These are phyloP conservation scores for Drosophila santomea DNA, from an alignment of 1,140 invertebrate genomes.

Conservation along the genomic window DNA sequence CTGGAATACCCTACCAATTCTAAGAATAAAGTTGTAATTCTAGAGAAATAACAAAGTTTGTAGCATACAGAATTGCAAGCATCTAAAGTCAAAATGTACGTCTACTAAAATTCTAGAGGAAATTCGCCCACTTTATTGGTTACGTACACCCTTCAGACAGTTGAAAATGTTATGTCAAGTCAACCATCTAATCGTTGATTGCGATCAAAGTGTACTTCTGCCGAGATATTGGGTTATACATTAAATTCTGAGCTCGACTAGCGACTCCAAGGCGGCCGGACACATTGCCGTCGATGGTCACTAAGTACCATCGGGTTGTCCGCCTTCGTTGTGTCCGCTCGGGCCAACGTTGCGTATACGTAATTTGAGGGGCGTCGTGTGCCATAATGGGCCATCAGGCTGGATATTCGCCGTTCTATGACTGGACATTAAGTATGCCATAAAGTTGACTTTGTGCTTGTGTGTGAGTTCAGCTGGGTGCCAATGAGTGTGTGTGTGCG, in stretches of 20 bases:
- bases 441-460: conserved; percentile 65
- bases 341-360: conserved; percentile 55
- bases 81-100: no score
- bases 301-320: conserved; percentile 33
- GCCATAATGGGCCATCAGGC: conserved; percentile 75
- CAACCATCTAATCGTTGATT: conserved; percentile 67
- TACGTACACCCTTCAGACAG: not conserved
- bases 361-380: conserved; percentile 77
- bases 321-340: conserved; percentile 9
- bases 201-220: conserved; percentile 72
- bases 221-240: conserved; percentile 58
- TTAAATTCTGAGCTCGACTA: conserved; percentile 55
- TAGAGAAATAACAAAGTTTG: no score
- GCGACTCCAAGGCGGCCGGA: conserved; percentile 49
- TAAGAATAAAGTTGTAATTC: not conserved
- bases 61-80: no score
- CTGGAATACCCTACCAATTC: conserved; percentile 3
- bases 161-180: conserved; percentile 27
- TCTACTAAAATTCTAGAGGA: not conserved
- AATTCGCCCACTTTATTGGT: not conserved
- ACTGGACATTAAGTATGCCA: conserved; percentile 68
- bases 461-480: conserved; percentile 28
- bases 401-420: conserved; percentile 47
- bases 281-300: conserved; percentile 28
- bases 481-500: conserved; percentile 1